Evolutionary conservation across 2,797 vertebrate species (phyloP).

Genomic region (Pangasius macronema): DNA sequence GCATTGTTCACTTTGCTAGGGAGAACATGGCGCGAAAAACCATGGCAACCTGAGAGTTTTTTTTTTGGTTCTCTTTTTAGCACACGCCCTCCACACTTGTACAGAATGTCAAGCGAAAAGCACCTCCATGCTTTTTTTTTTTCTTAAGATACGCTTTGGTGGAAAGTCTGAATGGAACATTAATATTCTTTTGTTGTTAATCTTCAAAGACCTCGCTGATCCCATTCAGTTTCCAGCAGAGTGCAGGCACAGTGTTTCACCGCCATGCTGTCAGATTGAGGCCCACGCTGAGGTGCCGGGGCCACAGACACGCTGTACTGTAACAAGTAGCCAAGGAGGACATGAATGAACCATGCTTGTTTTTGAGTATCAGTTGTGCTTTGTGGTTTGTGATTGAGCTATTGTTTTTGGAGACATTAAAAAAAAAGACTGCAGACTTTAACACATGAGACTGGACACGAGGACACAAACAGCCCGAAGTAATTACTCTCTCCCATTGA

Average conservation of each 20-base stretch:
- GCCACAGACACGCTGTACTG: conserved; percentile 31
- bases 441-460: neutral
- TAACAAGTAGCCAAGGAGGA: conserved; percentile 7
- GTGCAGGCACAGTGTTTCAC: conserved; percentile 9
- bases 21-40: conserved; percentile 65
- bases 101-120: conserved; percentile 54
- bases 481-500: neutral
- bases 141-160: conserved; percentile 62
- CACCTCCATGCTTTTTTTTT: conserved; percentile 57
- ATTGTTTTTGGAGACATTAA: neutral
- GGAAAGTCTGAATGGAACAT: conserved; percentile 60
- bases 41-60: conserved; percentile 64
- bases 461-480: neutral
- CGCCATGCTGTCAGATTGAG: conserved; percentile 29
- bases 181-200: conserved; percentile 73
- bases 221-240: conserved; percentile 31
- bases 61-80: conserved; percentile 29
- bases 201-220: conserved; percentile 62
- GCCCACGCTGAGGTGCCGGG: conserved; percentile 29
- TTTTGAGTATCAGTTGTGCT: neutral
- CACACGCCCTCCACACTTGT: conserved; percentile 47
- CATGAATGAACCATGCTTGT: neutral
- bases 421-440: neutral
- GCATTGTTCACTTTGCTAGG: conserved; percentile 47
- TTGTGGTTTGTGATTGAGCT: neutral